A percentile compares a stretch with the other conserved stretches of the same genome.
Evolutionary conservation across 2,113 vertebrate species (phyloP).

Genomic region (Oxyura jamaicensis): DNA sequence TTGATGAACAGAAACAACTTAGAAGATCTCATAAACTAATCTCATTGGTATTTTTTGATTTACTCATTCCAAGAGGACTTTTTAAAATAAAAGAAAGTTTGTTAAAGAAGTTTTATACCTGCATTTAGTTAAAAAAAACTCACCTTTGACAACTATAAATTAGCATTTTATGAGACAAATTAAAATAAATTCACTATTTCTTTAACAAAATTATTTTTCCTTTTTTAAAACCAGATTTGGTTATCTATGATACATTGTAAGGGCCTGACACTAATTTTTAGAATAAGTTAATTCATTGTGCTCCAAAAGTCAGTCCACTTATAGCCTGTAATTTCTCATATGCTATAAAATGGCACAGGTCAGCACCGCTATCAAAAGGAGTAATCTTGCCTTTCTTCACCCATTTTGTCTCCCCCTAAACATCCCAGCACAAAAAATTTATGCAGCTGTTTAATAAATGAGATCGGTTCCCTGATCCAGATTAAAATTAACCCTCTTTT

Average conservation of each 20-base stretch:
- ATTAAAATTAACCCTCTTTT: neutral
- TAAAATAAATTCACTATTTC: neutral
- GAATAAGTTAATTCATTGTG: constrained; percentile 10
- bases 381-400: neutral
- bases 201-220: constrained; percentile 32
- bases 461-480: neutral
- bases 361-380: constrained; percentile 11
- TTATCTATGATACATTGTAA: constrained; percentile 23
- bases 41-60: neutral
- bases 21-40: neutral
- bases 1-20: neutral
- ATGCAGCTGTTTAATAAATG: neutral
- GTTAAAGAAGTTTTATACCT: neutral
- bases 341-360: neutral
- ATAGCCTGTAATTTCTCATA: neutral
- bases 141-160: neutral
- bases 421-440: neutral
- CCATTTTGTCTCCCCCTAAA: neutral
- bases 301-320: neutral
- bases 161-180: constrained; percentile 10
- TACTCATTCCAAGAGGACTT: neutral
- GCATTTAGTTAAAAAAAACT: neutral
- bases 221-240: constrained; percentile 7
- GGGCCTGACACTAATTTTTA: constrained; percentile 38
- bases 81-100: neutral